Evolutionary conservation across 2,888 invertebrate genomes (phyloP).

Genomic region (Ectemnius continuus): DNA sequence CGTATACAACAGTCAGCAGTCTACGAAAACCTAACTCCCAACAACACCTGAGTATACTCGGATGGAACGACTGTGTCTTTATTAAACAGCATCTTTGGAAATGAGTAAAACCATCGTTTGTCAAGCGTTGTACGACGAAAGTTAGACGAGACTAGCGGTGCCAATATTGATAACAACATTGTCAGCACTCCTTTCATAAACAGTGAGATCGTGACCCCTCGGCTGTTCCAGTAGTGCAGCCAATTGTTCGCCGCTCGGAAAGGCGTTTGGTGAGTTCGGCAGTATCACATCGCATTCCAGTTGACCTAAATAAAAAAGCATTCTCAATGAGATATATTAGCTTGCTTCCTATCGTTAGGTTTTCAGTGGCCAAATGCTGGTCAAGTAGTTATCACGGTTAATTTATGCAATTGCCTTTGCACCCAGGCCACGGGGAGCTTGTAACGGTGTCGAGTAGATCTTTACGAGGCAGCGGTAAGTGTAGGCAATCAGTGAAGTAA

Average conservation of each 20-base stretch:
- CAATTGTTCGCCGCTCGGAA: conserved; percentile 68
- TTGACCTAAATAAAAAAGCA: conserved; percentile 58
- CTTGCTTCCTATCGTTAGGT: too few species aligned
- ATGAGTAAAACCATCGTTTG: neutral
- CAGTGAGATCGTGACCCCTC: conserved; percentile 68
- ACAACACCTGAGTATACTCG: neutral
- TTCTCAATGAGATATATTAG: too few species aligned
- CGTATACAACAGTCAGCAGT: conserved; percentile 29
- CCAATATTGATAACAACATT: conserved; percentile 79
- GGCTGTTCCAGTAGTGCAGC: conserved; percentile 70
- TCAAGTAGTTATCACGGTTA: too few species aligned
- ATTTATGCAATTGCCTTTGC: too few species aligned
- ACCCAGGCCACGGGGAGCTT: too few species aligned
- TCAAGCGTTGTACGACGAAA: neutral
- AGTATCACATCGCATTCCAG: conserved; percentile 72
- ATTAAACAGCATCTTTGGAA: neutral
- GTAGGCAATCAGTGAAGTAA: neutral
- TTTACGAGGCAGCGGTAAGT: too few species aligned
- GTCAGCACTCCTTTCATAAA: conserved; percentile 69
- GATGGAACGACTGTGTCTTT: too few species aligned
- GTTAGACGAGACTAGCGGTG: conserved; percentile 84
- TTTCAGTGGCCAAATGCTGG: too few species aligned
- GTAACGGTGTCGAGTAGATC: too few species aligned
- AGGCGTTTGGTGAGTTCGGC: conserved; percentile 62
- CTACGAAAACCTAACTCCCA: conserved; percentile 15